Conservation (phyloP, 2,888 invertebrate genomes). For the Xestia xanthographa region DNA sequence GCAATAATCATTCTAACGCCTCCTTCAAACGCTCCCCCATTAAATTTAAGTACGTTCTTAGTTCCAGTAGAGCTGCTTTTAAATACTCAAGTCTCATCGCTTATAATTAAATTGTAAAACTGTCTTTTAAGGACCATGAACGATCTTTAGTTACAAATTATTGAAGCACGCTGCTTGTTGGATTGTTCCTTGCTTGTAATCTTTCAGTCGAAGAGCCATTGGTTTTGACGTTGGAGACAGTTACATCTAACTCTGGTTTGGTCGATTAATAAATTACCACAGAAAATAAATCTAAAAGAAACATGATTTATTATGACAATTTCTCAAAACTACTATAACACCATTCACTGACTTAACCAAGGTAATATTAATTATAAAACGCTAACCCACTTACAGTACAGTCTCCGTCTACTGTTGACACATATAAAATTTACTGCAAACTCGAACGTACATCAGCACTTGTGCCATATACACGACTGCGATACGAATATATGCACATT, state of each 20-base stretch:
- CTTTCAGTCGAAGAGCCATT: constrained; percentile 28
- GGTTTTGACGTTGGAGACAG: constrained; percentile 8
- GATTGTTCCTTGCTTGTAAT: constrained; percentile 30
- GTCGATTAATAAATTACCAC: not conserved
- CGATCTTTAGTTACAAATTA: constrained; percentile 58
- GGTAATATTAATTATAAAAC: constrained; percentile 37
- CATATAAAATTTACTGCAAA: constrained; percentile 59
- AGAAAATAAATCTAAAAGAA: not conserved
- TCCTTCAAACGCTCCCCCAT: constrained; percentile 70
- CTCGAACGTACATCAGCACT: constrained; percentile 58
- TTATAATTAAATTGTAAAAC: constrained; percentile 73
- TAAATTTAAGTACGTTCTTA: constrained; percentile 74
- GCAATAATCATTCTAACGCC: constrained; percentile 69
- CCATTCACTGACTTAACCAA: not conserved
- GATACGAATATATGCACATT: constrained; percentile 64
- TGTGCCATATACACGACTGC: constrained; percentile 44
- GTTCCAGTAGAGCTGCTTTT: constrained; percentile 72
- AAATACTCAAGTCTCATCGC: constrained; percentile 70
- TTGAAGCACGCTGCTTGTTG: constrained; percentile 18
- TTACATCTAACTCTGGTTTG: not conserved
- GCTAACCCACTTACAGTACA: constrained; percentile 47
- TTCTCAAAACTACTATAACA: not conserved
- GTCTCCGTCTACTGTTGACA: constrained; percentile 35
- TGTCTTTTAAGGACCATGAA: constrained; percentile 66
- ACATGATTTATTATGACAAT: not conserved